Percentiles rank a stretch among this genome's conserved stretches.
These are phyloP conservation scores for Dermolepida albohirtum DNA, from an alignment of 2,888 invertebrate species.

Conservation along the genomic window DNA sequence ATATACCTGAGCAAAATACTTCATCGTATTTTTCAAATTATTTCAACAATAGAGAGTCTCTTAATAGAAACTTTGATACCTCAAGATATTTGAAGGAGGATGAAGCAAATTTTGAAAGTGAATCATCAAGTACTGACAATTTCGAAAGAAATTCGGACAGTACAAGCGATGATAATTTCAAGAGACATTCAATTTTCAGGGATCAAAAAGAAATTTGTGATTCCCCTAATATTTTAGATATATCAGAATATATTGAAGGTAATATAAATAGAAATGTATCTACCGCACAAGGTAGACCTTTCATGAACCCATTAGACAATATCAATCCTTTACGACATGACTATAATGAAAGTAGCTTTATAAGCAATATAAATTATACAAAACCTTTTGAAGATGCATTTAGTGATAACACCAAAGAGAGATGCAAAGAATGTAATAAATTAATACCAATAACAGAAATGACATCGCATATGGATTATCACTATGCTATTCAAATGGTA, in stretches of 20 bases:
- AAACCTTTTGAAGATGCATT: constrained; percentile 2
- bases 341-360: background rate
- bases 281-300: background rate
- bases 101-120: constrained; percentile 33
- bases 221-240: background rate
- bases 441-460: constrained; percentile 72
- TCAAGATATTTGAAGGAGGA: constrained; percentile 53
- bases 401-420: constrained; percentile 61
- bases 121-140: constrained; percentile 35
- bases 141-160: constrained; percentile 7
- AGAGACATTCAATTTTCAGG: background rate
- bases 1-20: constrained; percentile 34
- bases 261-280: background rate
- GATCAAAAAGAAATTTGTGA: background rate
- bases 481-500: constrained; percentile 73
- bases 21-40: constrained; percentile 47
- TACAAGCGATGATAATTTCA: background rate
- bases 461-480: constrained; percentile 85
- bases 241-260: constrained; percentile 22
- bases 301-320: background rate
- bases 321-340: background rate
- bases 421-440: constrained; percentile 78
- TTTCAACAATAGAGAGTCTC: constrained; percentile 38
- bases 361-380: background rate
- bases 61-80: constrained; percentile 55